Conservation (phyloP, 2,113 vertebrate species). For the Sylvietta virens region DNA sequence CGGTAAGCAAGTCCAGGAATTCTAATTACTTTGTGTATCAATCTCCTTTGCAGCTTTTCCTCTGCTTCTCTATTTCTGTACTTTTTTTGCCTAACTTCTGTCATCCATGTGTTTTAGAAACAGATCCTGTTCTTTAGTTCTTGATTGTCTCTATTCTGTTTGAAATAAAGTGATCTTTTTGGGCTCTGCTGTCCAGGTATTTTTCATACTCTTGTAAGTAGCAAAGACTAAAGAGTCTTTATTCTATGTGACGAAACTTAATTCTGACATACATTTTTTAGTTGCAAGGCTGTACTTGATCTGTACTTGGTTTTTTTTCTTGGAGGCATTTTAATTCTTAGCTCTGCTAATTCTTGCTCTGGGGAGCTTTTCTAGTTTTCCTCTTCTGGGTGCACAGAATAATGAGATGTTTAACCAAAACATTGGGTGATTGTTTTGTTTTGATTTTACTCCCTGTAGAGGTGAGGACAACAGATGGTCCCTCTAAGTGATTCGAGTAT, state of each 20-base stretch:
- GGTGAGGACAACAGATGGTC: not conserved
- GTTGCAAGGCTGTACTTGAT: not conserved
- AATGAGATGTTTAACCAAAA: not conserved
- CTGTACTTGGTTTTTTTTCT: not conserved
- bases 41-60: not conserved
- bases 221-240: not conserved
- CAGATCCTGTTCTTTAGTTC: not conserved
- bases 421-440: not conserved
- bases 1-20: conserved; percentile 76
- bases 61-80: not conserved
- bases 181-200: not conserved
- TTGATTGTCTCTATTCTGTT: not conserved
- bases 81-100: not conserved
- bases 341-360: not conserved
- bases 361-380: not conserved
- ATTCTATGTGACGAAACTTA: not conserved
- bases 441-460: not conserved
- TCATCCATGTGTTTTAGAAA: not conserved
- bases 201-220: not conserved
- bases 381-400: not conserved
- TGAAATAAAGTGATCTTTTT: not conserved
- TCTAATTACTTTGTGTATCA: not conserved
- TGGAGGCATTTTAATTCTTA: not conserved
- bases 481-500: not conserved
- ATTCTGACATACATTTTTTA: not conserved